Base-by-base conservation (phyloP, 2,888 invertebrate species). In the Heliconius ethilla region DNA sequence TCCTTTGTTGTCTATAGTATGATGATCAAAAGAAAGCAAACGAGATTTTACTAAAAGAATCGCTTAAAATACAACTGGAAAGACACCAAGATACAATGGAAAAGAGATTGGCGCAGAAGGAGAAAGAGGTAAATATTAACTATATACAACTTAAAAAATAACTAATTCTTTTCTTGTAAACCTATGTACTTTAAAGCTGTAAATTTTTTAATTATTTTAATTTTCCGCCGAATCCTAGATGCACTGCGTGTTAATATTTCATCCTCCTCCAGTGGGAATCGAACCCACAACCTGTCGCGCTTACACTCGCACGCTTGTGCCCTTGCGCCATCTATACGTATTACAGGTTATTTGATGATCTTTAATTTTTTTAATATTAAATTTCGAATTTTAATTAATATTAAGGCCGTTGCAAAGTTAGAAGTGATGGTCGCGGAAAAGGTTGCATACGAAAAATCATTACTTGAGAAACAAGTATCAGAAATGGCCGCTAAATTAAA, bases 401-500 rank as follows among this genome's bases (percentile, higher is more conserved):
- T 75, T 1, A 67, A 92, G 92, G 82, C 87, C 2, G 83, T 76
- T 11, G 75, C 11, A 0, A 90, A 89, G 80, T 82, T 92, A 25
- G 81, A 90, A 18, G 87, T 85, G 62, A 80, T 91, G 83, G 90
- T 92, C 0, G 81, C 79, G 0, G 89, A 89, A 0, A 85, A 86
- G 76, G 90, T 91, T 0, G 86, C 82, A 0, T 75, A 82, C 0
- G 90, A 92, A 66, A 91, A 88, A 80, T 83, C 77, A 37, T 18
- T 82, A 1, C 88, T 91, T 69, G 83, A 82, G 0, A 75, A 55
- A 0, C 86, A 89, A 76, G 85, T 89, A 0, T 69, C 80, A 0
- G 89, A 89, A 7, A 90, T 91, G 89, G 78, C 85, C 0, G 18
- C 73, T 0, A 89, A 91, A 72, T 77, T 92, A 7, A 83, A 85